phyloP scores from a whole-genome alignment of 2,113 vertebrate genomes.

The Semnornis frantzii region DNA sequence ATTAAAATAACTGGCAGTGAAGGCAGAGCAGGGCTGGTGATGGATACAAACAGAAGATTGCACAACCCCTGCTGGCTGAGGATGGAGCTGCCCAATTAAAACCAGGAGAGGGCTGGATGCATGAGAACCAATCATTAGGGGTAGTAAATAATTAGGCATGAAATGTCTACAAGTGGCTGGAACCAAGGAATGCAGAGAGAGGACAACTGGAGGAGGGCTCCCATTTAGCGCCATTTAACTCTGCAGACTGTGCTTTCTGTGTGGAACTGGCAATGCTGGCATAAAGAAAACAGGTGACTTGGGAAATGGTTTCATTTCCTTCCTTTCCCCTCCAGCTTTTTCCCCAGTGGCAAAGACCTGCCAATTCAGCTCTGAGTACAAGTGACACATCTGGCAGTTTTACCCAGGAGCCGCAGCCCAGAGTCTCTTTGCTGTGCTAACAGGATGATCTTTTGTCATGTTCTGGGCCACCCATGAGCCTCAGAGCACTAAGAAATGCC shows the following conservation, averaged over 20 bases:
- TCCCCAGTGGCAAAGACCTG: neutral
- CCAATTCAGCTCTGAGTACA: constrained; percentile 14
- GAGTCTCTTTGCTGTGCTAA: constrained; percentile 11
- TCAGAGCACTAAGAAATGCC: neutral
- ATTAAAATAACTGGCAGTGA: neutral
- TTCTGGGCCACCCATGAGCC: neutral
- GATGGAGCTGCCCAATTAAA: neutral
- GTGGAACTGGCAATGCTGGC: neutral
- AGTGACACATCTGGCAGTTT: constrained; percentile 18
- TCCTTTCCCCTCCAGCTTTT: neutral
- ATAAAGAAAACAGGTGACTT: neutral
- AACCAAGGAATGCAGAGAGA: neutral
- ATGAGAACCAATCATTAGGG: neutral
- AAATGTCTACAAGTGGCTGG: neutral
- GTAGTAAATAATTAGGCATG: constrained; percentile 4
- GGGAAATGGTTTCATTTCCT: neutral
- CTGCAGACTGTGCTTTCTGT: rapidly evolving
- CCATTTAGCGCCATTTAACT: rapidly evolving
- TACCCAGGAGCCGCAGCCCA: constrained; percentile 12
- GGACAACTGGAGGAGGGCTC: neutral
- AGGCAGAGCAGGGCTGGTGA: constrained; percentile 18
- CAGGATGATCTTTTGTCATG: neutral
- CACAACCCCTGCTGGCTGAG: neutral
- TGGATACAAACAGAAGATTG: neutral
- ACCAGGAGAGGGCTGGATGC: neutral